phyloP scores from a whole-genome alignment of 2,113 vertebrate species.

The Chelonoidis abingdonii region DNA sequence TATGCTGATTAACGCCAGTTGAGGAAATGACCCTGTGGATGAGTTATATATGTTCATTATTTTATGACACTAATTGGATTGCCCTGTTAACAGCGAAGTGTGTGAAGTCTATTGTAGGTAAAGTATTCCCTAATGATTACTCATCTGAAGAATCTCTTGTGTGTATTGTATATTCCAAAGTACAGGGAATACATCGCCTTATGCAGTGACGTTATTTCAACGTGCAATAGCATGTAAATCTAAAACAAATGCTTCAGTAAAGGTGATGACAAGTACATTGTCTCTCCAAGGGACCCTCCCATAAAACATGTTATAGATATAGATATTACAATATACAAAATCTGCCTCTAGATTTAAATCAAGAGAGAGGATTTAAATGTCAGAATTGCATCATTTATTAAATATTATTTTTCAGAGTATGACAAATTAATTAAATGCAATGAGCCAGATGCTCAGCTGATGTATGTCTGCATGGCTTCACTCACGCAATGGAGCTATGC shows the following conservation, averaged over 20 bases:
- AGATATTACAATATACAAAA: background rate
- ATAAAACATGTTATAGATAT: background rate
- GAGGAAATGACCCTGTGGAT: background rate
- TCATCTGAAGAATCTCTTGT: background rate
- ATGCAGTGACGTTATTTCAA: background rate
- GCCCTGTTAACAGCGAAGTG: background rate
- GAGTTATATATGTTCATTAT: background rate
- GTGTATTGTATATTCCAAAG: slow-evolving; percentile 29
- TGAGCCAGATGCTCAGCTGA: background rate
- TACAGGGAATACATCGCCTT: background rate
- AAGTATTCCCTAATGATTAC: background rate
- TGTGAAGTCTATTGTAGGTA: background rate
- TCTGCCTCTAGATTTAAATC: background rate
- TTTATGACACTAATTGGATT: background rate
- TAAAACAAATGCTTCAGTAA: background rate
- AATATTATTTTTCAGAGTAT: background rate
- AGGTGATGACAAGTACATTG: background rate
- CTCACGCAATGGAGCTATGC: background rate
- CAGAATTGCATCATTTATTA: background rate
- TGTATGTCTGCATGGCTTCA: background rate
- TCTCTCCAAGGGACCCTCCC: background rate
- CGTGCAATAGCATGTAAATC: background rate
- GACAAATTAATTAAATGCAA: background rate
- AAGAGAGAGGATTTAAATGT: background rate
- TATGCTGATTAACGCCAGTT: background rate